A percentile compares a stretch with the other conserved stretches of the same genome.
Conservation (phyloP, 2,113 vertebrate species). For the Thunnus maccoyii region DNA sequence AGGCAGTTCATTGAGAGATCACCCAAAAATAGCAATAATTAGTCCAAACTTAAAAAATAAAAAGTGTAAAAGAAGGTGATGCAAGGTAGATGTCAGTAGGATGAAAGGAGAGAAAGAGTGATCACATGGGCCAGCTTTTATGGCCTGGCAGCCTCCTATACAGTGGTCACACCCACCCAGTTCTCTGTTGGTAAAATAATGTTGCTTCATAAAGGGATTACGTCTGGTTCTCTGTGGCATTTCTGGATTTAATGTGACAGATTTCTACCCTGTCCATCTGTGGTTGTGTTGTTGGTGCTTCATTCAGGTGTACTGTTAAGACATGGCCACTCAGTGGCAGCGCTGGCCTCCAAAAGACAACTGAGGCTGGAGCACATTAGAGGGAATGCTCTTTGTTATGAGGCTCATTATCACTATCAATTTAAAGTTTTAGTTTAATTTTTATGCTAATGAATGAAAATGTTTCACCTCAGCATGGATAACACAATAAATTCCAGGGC, state of each 20-base stretch:
- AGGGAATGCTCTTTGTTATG: neutral
- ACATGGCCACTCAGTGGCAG: conserved; percentile 41
- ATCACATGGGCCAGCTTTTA: no score
- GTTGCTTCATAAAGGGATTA: neutral
- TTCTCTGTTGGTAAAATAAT: neutral
- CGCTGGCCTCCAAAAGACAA: conserved; percentile 3
- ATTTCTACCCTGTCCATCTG: neutral
- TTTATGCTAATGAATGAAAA: neutral
- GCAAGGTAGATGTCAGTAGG: no score
- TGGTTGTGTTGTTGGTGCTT: neutral
- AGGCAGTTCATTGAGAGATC: no score
- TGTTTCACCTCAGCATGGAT: neutral
- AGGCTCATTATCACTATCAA: no score
- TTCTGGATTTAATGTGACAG: conserved; percentile 7
- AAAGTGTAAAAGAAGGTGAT: no score
- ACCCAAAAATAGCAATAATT: no score
- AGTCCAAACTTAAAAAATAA: no score
- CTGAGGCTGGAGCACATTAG: neutral
- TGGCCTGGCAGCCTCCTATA: no score
- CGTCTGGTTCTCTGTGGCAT: neutral
- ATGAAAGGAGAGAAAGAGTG: no score
- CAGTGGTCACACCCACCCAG: no score
- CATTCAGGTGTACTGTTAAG: conserved; percentile 25
- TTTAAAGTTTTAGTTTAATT: neutral
- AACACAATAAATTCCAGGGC: neutral